Conservation (phyloP, 2,113 vertebrate genomes). For the Ellobius talpinus region DNA sequence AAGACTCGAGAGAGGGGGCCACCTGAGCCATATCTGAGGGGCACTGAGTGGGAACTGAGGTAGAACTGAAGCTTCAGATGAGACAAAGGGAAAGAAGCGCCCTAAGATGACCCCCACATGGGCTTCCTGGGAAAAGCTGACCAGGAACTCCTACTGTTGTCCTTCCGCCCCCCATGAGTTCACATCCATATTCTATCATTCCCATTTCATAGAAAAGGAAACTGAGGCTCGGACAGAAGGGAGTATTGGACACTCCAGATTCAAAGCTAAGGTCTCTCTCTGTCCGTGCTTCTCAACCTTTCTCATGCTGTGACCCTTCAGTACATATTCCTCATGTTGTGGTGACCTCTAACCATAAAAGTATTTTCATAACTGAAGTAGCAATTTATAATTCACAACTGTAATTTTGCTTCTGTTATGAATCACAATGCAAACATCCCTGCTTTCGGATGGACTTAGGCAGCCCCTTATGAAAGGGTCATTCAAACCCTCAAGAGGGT, state of each 20-base stretch:
- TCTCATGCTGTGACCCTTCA: no score
- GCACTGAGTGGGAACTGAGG: no score
- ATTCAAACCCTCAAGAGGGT: no score
- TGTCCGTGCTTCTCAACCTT: no score
- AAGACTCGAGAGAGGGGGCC: no score
- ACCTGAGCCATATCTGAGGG: no score
- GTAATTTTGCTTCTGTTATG: background rate
- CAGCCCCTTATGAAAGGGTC: background rate
- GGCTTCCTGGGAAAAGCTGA: background rate
- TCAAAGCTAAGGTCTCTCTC: no score
- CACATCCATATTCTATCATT: background rate
- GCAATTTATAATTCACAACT: background rate
- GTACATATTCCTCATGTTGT: background rate
- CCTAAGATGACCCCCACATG: background rate
- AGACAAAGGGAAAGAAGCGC: background rate
- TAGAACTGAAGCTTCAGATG: fast-evolving
- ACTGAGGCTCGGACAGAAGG: no score
- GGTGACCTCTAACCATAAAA: background rate
- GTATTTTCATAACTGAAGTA: background rate
- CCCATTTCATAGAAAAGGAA: background rate
- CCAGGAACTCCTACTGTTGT: background rate
- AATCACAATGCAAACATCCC: background rate
- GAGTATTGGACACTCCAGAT: no score
- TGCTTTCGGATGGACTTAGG: background rate
- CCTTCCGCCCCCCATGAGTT: background rate